Evolutionary conservation across 2,113 vertebrate species (phyloP), one percentile per base, ranked within the genome.

Genomic region (Paracanthobrama guichenoti): DNA sequence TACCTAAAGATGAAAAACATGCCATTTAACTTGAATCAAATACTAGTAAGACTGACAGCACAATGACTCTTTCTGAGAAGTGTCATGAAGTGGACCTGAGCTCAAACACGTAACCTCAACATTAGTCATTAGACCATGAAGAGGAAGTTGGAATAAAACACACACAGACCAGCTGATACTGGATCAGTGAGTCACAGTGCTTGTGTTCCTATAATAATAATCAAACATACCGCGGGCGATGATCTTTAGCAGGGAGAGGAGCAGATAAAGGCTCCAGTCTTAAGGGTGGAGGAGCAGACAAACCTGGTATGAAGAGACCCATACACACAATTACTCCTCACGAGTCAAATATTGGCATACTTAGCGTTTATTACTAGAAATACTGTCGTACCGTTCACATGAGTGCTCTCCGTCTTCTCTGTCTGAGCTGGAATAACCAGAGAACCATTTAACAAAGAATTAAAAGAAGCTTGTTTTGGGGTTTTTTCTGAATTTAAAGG

Each of bases 1-100:
- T 94, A 98, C 92, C 98, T 99, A 89, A 74, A 92, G 91, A 87
- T 89, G 22, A 92, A 53, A 14, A 11, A 78, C 42, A 55, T 20
- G 18, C 53, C 12, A n/a, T 0, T 9, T 16, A 16, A 7, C 31
- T 3, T 35, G 6, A 7, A 31, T 35, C 18, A 66, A 66, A 35
- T 10, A 67, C 16, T 20, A 20, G 14, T 18, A 31, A 66, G 2
- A 55, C 53, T 55, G 6, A 55, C 53, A 55, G 53, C 53, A 22
- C 53, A 20, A 22, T 35, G 39, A 67, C 16, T 35, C 13, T 46
- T 3, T 46, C 11, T 39, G 39, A 39, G 39, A 39, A 39, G 39
- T 7, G 6, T 39, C 39, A 39, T 39, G 39, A 39, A 39, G 6
- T 39, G 1, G 39, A 39, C 2, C 62, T 66, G 14, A 1, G 44